Percentiles rank a stretch among this genome's conserved stretches.
These are phyloP conservation scores for Chrysocyon brachyurus DNA, from an alignment of 2,797 vertebrate species.

Conservation along the genomic window DNA sequence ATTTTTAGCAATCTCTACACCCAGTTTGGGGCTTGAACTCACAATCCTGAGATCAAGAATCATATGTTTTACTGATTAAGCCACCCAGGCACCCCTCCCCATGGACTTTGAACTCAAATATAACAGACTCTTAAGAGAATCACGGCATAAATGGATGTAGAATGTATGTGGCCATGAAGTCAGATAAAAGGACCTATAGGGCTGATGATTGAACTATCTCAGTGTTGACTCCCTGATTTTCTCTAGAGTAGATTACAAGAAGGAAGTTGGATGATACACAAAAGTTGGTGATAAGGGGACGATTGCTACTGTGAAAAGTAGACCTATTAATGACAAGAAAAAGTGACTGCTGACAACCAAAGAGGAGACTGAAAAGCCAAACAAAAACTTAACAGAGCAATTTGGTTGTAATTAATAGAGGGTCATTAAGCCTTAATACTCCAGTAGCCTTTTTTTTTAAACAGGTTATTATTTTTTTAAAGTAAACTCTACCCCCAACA, in stretches of 20 bases:
- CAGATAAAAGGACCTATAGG: neutral
- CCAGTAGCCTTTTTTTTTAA: neutral
- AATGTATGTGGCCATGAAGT: neutral
- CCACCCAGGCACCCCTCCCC: neutral
- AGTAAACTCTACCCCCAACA: neutral
- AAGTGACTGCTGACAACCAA: neutral
- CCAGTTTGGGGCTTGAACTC: neutral
- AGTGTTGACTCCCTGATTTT: neutral
- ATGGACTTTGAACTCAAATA: slow-evolving; percentile 39
- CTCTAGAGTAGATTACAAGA: neutral
- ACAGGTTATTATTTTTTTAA: neutral
- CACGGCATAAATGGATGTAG: neutral
- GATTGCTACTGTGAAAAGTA: neutral
- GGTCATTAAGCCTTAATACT: neutral
- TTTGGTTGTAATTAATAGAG: neutral
- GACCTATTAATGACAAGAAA: neutral
- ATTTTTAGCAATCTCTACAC: neutral
- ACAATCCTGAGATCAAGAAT: neutral
- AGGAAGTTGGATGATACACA: neutral
- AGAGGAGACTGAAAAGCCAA: neutral
- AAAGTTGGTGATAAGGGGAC: neutral
- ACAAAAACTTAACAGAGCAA: neutral
- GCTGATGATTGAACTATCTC: neutral
- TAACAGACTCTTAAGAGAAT: neutral
- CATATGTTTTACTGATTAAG: neutral